Evolutionary conservation across 1,140 invertebrate species (phyloP).

Genomic region (Heliconius eleuchia): DNA sequence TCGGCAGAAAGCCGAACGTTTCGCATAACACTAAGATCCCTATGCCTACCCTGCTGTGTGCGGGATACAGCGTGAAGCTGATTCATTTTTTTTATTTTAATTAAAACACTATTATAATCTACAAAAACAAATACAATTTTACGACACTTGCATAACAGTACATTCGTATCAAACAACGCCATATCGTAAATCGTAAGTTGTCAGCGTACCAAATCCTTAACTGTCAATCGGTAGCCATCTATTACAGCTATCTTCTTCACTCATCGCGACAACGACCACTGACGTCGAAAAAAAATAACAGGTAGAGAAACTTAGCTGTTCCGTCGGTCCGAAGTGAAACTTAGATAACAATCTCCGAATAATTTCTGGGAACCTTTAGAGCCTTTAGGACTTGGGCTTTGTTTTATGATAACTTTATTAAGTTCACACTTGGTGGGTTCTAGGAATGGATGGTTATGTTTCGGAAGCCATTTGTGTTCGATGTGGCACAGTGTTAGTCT

Average conservation of each 20-base stretch:
- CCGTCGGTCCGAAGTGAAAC: constrained; percentile 65
- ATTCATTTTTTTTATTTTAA: too few relatives aligned
- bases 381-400: constrained; percentile 53
- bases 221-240: constrained; percentile 68
- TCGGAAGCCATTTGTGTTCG: constrained; percentile 15
- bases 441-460: constrained; percentile 67
- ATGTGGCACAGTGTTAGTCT: neutral
- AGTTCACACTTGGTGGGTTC: constrained; percentile 67
- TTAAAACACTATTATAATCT: neutral
- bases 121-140: constrained; percentile 9
- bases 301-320: constrained; percentile 70
- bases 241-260: constrained; percentile 66
- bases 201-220: constrained; percentile 43
- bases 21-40: too few relatives aligned
- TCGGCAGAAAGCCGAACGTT: too few relatives aligned
- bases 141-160: neutral
- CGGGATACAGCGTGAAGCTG: too few relatives aligned
- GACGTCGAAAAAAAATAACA: constrained; percentile 56
- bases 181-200: constrained; percentile 48
- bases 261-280: constrained; percentile 58
- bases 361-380: constrained; percentile 64
- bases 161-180: constrained; percentile 19
- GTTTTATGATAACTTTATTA: constrained; percentile 63
- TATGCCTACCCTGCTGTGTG: too few relatives aligned
- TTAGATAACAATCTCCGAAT: constrained; percentile 64